Percentiles rank a stretch among this genome's conserved stretches.
Evolutionary conservation across 1,140 invertebrate species (phyloP).

Genomic region (Bicyclus anynana): DNA sequence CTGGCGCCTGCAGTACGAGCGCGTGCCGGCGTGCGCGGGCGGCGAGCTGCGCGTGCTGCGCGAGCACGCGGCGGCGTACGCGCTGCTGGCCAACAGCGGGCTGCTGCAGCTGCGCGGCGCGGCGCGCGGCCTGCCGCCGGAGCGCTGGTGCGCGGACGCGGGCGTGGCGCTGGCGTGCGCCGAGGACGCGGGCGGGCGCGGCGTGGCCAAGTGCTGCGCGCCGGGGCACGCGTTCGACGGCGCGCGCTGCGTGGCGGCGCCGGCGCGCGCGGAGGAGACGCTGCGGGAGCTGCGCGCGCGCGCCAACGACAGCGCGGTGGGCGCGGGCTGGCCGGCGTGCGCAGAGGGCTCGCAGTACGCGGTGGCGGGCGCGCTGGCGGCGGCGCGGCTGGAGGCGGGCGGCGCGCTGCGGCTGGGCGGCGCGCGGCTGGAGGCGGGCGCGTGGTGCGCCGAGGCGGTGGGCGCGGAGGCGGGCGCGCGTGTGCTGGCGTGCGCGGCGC

Average conservation of each 20-base stretch:
- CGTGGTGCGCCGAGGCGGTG: slow-evolving; percentile 82
- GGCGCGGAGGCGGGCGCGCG: slow-evolving; percentile 58
- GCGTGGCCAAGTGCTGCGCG: slow-evolving; percentile 48
- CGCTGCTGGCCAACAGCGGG: slow-evolving; percentile 78
- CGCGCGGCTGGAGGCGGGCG: slow-evolving; percentile 57
- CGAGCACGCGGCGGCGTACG: slow-evolving; percentile 56
- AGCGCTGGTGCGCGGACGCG: slow-evolving; percentile 79
- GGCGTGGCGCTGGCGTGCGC: slow-evolving; percentile 79
- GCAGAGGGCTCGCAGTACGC: slow-evolving; percentile 54
- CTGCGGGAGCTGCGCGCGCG: slow-evolving; percentile 65
- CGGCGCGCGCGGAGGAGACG: slow-evolving; percentile 79
- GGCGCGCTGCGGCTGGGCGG: slow-evolving; percentile 63
- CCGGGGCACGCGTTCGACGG: slow-evolving; percentile 63
- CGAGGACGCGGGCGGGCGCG: slow-evolving; percentile 38
- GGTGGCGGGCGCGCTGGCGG: slow-evolving; percentile 59
- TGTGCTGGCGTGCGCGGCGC: slow-evolving; percentile 81
- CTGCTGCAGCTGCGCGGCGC: slow-evolving; percentile 72
- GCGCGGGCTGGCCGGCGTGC: slow-evolving; percentile 62
- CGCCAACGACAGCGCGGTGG: slow-evolving; percentile 64
- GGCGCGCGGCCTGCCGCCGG: slow-evolving; percentile 50
- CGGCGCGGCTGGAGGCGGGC: slow-evolving; percentile 69
- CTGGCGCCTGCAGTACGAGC: slow-evolving; percentile 64
- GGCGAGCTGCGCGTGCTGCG: slow-evolving; percentile 36
- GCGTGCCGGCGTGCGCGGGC: slow-evolving; percentile 62
- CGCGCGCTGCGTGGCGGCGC: slow-evolving; percentile 74